Base-by-base conservation (phyloP, 2,888 invertebrate genomes). In the Leptura quadrifasciata region DNA sequence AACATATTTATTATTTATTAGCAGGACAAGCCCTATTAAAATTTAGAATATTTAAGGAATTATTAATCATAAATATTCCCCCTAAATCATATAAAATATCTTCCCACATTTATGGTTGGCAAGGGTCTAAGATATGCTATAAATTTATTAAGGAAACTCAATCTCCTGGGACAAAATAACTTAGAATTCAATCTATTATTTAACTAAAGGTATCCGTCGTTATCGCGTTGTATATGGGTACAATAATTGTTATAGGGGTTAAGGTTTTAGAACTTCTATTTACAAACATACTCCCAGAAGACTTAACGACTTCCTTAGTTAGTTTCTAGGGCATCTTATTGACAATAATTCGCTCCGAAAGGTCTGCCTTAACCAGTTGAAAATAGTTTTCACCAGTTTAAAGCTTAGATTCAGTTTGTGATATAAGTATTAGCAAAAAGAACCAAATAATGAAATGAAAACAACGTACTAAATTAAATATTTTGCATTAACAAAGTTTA, bases 151-250 rank as follows among this genome's bases (percentile, higher is more conserved):
- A 52, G 60, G 52, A 18, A 27, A 17, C 54, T 1, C 21, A 10
- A n/a, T 39, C 71, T 61, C 58, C 39, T 17, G 58, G 60, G 71
- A 58, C 58, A n/a, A 60, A 58, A 61, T 61, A 71, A 71, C 69
- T 69, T 69, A 17, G 58, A 69, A 69, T 69, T 57, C 57, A 57
- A 69, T 69, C 69, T 67, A 67, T 67, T 54, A 55, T 67, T 69
- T 52, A 69, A n/a, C 15, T 20, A 57, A 20, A 20, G 69, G 58
- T 54, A 68, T 54, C 55, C 21, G 63, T 10, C 57, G 69, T 69
- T 69, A 58, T 60, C 71, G 63, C 63, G 35, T 60, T 60, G 71
- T 60, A 39, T 60, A 71, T 60, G 71, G 60, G 61, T 39, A 60
- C 47, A 60, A 71, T 71, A 71, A 71, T 71, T 71, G 71, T 61